These are phyloP conservation scores for Rhamphomyia laevipes DNA, from an alignment of 2,888 invertebrate species.

Conservation along the genomic window DNA sequence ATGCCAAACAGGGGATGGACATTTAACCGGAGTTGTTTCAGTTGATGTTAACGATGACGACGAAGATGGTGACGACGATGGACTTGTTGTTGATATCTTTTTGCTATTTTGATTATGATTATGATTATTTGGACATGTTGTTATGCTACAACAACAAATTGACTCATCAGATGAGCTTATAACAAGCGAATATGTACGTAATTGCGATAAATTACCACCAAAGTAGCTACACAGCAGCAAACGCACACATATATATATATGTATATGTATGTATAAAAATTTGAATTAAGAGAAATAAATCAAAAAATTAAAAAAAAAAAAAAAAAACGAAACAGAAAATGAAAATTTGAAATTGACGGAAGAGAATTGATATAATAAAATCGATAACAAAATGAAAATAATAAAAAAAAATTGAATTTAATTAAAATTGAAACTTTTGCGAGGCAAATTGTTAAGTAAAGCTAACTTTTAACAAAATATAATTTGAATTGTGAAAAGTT, in stretches of 20 bases:
- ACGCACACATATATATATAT: neutral
- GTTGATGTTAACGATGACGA: conserved; percentile 21
- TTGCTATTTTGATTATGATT: neutral
- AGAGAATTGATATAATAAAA: no score
- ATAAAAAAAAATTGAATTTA: no score
- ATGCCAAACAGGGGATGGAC: conserved; percentile 46
- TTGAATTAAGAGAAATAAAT: no score
- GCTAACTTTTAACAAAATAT: no score
- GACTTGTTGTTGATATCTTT: conserved; percentile 16
- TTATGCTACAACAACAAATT: conserved; percentile 26
- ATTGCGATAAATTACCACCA: conserved; percentile 37
- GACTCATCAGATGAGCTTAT: conserved; percentile 39
- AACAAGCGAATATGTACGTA: conserved; percentile 38
- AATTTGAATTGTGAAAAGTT: no score
- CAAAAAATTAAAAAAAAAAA: no score
- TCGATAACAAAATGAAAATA: no score
- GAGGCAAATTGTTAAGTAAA: no score
- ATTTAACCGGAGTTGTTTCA: conserved; percentile 32
- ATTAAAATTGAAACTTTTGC: no score
- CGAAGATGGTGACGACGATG: conserved; percentile 17
- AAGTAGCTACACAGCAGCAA: conserved; percentile 28
- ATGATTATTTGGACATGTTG: neutral
- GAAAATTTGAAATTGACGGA: no score
- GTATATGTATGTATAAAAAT: no score
- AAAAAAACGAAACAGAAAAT: no score